These are phyloP conservation scores for Meliscaeva auricollis DNA, from an alignment of 2,888 invertebrate genomes.

Conservation along the genomic window DNA sequence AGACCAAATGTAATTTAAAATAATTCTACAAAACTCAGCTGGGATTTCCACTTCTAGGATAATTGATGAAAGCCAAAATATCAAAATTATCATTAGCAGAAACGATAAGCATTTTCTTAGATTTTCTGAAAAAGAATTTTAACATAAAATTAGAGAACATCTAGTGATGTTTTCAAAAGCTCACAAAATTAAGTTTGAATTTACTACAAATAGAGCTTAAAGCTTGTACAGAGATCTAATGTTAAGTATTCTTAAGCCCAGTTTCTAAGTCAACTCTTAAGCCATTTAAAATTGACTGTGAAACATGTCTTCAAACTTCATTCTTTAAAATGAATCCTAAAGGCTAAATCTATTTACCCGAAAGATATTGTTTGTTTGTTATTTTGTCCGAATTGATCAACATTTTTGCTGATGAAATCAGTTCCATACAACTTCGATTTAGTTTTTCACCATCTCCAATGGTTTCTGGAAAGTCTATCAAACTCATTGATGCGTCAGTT, in stretches of 20 bases:
- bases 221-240: too few species aligned
- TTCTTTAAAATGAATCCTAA: too few species aligned
- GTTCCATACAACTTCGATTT: not conserved
- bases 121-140: constrained; percentile 43
- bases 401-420: not conserved
- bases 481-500: constrained; percentile 20
- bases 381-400: not conserved
- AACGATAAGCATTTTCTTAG: constrained; percentile 32
- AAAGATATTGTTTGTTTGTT: constrained; percentile 3
- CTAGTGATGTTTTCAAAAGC: too few species aligned
- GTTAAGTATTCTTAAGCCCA: too few species aligned
- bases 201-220: too few species aligned
- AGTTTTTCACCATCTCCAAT: constrained; percentile 42
- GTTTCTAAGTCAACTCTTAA: too few species aligned
- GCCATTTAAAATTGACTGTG: too few species aligned
- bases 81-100: constrained; percentile 55
- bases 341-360: constrained; percentile 49
- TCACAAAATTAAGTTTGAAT: too few species aligned
- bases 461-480: not conserved
- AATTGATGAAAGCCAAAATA: constrained; percentile 50
- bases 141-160: too few species aligned
- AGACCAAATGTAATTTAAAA: constrained; percentile 36
- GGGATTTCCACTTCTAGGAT: constrained; percentile 43
- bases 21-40: constrained; percentile 43
- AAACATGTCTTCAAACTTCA: not conserved